Conservation (phyloP, 1,140 invertebrate species). For the Frieseomelitta varia region DNA sequence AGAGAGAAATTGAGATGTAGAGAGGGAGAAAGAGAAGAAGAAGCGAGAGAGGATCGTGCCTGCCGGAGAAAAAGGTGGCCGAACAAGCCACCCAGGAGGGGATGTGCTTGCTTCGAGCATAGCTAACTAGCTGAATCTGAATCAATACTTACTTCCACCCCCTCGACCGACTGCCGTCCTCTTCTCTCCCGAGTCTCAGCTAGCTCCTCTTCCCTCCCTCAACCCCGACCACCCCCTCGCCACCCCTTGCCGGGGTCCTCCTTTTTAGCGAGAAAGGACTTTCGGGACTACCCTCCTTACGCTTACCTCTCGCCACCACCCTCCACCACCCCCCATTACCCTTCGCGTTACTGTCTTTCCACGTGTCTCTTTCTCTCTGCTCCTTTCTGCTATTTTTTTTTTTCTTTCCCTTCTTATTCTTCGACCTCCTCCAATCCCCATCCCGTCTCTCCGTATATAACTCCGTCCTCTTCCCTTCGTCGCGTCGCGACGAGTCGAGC, state of each 20-base stretch:
- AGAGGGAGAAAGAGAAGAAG: neutral
- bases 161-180: neutral
- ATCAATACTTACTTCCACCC: constrained; percentile 77
- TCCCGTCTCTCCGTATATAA: neutral
- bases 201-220: neutral
- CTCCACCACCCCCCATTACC: constrained; percentile 24
- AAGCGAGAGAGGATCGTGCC: constrained; percentile 34
- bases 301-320: constrained; percentile 40
- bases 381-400: neutral
- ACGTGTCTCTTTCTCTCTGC: constrained; percentile 9
- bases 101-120: constrained; percentile 72
- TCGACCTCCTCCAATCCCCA: no score
- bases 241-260: constrained; percentile 3
- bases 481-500: neutral
- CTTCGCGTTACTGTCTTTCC: constrained; percentile 43
- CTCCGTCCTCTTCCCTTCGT: neutral
- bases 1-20: neutral
- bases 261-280: constrained; percentile 53
- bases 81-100: constrained; percentile 35
- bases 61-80: constrained; percentile 50
- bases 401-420: no score
- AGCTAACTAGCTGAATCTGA: constrained; percentile 80
- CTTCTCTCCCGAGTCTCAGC: neutral
- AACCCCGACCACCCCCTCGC: neutral
- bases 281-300: constrained; percentile 37